Base-by-base conservation (phyloP, 2,888 invertebrate species). In the Drosophila eohydei region DNA sequence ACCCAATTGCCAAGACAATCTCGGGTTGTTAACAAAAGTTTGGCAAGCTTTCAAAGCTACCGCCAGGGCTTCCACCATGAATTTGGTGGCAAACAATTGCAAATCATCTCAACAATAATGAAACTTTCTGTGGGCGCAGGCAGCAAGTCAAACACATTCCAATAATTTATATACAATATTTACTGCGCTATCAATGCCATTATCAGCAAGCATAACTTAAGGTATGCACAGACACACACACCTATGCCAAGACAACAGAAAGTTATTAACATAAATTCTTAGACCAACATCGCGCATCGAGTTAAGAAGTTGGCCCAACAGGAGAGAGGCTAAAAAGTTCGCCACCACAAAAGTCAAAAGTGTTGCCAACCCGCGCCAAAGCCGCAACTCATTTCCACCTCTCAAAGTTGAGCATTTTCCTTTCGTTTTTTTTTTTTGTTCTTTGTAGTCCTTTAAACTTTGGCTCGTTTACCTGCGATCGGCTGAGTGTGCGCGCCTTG, bases 241-340 rank as follows among this genome's bases (percentile, higher is more conserved):
- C 57, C 57, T 9, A 48, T 54, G 48, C 32, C 69, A 48, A 59
- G 51, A 64, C 48, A 62, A 57, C 67, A 60, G 64, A 86, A 89
- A 86, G 85, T 86, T 88, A 86, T 86, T 86, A 86, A 85, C 86
- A 86, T 86, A 89, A 86, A 86, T 86, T 86, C 85, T 73, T 83
- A 70, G 79, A 69, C 71, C 66, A 80, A 82, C 71, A 73, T 54
- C 78, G 75, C 70, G 60, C 70, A 78, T 74, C 55, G 70, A 74
- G 79, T 59, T 71, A 72, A 62, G 61, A 76, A 76, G 61, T 76
- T 78, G 57, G 28, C 44, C 69, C 59, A 41, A 44, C 51, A 14
- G 36, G 9, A 51, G 34, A 36, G 50, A 50, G 46, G 66, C 59
- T 56, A 54, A 65, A 71, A 86, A 85, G 66, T 83, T 88, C 69